Evolutionary conservation across 2,797 vertebrate species (phyloP).

Genomic region (Peromyscus attwateri): DNA sequence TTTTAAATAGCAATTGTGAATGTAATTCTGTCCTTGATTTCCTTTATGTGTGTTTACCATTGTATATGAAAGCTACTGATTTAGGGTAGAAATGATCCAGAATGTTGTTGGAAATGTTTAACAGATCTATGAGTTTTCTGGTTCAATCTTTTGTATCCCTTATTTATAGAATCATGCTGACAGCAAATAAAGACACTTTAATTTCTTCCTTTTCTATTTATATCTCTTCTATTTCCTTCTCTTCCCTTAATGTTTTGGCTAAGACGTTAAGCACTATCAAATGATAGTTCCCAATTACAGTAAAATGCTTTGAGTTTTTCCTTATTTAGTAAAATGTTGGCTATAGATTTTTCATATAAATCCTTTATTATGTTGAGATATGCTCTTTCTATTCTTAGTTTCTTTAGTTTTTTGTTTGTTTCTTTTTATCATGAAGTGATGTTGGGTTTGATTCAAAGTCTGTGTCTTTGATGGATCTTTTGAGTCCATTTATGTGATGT

Average conservation of each 20-base stretch:
- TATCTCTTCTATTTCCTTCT: neutral
- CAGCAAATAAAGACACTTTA: neutral
- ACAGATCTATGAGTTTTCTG: neutral
- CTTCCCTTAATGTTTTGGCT: neutral
- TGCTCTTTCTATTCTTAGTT: neutral
- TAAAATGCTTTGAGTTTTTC: neutral
- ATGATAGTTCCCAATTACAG: neutral
- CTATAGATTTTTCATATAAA: neutral
- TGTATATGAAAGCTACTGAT: neutral
- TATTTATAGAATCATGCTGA: neutral
- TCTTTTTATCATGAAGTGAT: neutral
- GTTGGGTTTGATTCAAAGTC: neutral
- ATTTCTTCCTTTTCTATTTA: neutral
- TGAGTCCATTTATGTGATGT: neutral
- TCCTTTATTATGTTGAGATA: neutral
- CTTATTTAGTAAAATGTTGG: neutral
- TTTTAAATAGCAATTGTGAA: neutral
- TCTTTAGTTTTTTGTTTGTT: neutral
- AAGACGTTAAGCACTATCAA: neutral
- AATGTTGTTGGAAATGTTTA: neutral
- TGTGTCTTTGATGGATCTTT: neutral
- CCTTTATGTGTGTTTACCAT: neutral
- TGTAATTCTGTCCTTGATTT: neutral
- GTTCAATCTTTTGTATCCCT: neutral
- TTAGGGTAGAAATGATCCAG: neutral